Conservation (phyloP, 2,113 vertebrate species). For the Pycnonotus jocosus region DNA sequence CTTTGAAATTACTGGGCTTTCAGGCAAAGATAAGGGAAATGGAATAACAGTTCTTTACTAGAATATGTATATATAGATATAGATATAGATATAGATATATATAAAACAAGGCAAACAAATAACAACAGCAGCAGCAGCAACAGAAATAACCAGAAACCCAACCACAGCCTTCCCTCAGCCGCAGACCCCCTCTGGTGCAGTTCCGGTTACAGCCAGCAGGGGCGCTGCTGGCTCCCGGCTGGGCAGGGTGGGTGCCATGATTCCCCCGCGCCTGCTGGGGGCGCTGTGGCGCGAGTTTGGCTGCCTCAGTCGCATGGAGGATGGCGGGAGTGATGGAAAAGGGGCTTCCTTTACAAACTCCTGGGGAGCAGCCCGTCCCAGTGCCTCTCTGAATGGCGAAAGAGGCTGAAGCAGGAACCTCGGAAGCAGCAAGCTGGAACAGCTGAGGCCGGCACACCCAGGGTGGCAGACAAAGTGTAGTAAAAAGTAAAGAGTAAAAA, state of each 20-base stretch:
- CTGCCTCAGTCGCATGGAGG: fast-evolving
- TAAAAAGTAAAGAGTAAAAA: neutral
- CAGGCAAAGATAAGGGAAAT: neutral
- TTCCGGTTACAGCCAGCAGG: fast-evolving
- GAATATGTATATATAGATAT: neutral
- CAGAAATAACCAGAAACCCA: neutral
- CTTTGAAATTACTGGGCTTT: neutral
- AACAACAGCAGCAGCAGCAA: fast-evolving
- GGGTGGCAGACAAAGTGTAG: neutral
- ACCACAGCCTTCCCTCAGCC: fast-evolving
- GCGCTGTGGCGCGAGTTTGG: fast-evolving
- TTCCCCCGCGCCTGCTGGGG: neutral
- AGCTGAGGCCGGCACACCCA: fast-evolving
- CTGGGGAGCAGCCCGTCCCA: fast-evolving
- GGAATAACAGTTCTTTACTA: neutral
- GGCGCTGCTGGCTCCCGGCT: neutral
- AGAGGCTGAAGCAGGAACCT: neutral
- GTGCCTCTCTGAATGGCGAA: fast-evolving
- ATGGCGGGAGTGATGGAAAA: fast-evolving
- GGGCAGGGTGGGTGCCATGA: fast-evolving
- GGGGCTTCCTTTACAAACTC: no score
- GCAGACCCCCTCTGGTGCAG: fast-evolving
- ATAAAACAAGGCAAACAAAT: no score
- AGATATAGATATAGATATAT: neutral
- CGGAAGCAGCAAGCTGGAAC: neutral